Base-by-base conservation (phyloP, 2,797 vertebrate species). In the Schizothorax lantsangensis region DNA sequence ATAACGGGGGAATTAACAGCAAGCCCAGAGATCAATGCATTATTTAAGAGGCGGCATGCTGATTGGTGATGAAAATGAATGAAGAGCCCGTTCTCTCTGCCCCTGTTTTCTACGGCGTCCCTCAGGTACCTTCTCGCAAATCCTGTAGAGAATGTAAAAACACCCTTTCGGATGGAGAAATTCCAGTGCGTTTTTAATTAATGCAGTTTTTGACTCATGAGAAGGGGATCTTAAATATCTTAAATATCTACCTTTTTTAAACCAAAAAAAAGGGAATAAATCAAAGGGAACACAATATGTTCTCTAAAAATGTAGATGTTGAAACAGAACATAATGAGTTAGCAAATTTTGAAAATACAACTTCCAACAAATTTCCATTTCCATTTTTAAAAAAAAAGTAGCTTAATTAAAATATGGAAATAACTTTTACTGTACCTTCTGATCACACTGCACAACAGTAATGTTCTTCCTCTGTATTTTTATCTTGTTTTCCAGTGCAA, bases 31-130 rank as follows among this genome's bases (percentile, higher is more conserved):
- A 95, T 94, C 93, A 49, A 96, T 96, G 92, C 93, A 96, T 96
- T 95, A 96, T 96, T 97, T 95, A 97, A 93, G 91, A 95, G 94
- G 30, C 26, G 91, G 93, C 91, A 94, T 95, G 94, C 94, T 95
- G 95, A 96, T 95, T 93, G 93, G 92, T 86, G 85, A 91, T 90
- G 90, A 91, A 93, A 94, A 93, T 93, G 94, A 95, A 94, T 92
- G 94, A 95, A 92, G 80, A 19, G 45, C 81, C 74, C 47, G 80
- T 17, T 26, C 79, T 73, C 33, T 72, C 52, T 73, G 52, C 30
- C 30, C 45, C 26, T 7, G 21, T 62, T 75, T 62, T 30, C 57
- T 30, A 23, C 7, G 33, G 47, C 21, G 74, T 79, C 62, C 64
- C 45, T 78, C 54, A 87, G 77, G 93, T 92, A 15, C 23, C 59